Base-by-base conservation (phyloP, 2,888 invertebrate genomes). In the Pseudococcus longispinus region DNA sequence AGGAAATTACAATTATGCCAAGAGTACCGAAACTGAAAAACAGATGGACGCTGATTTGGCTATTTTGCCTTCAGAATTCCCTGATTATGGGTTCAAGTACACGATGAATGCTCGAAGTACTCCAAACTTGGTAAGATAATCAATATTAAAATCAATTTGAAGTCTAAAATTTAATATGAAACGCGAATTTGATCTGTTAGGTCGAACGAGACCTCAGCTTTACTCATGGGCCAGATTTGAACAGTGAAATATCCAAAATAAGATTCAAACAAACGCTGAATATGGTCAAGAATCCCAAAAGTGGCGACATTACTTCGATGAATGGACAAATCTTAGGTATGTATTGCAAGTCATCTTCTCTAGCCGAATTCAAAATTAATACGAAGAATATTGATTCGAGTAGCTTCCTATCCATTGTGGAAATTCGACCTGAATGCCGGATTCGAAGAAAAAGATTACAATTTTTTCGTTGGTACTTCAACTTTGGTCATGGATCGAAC, bases 331-430 rank as follows among this genome's bases (percentile, higher is more conserved):
- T 80, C 9, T n/a, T 23, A 37, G 77, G 77, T 80, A 77, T 6
- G 8, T 32, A 2, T 51, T 13, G 8, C 0, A 55, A 55, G 20
- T 55, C 8, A 55, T 32, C 37, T 2, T 37, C 8, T 37, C 9
- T 5, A 37, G 37, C 0, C 9, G 9, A 4, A 37, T 37, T 37
- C 5, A 9, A 37, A 37, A 37, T 37, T 37, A 4, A 2, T 37
- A 37, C 37, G n/a, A 55, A 55, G n/a, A 55, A 60, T 23, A 55
- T n/a, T n/a, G 13, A 60, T 60, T 20, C 23, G 74, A 6, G 15
- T 37, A 85, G 85, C 77, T 55, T 32, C 46, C 4, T 86, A 86
- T 29, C 86, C 86, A 11, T 44, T 77, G n/a, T 80, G 77, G 86
- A 86, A 86, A 86, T 51, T 77, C 26, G 55, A 80, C n/a, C 18